Conservation (phyloP, 2,113 vertebrate species). For the Chaetura pelagica region DNA sequence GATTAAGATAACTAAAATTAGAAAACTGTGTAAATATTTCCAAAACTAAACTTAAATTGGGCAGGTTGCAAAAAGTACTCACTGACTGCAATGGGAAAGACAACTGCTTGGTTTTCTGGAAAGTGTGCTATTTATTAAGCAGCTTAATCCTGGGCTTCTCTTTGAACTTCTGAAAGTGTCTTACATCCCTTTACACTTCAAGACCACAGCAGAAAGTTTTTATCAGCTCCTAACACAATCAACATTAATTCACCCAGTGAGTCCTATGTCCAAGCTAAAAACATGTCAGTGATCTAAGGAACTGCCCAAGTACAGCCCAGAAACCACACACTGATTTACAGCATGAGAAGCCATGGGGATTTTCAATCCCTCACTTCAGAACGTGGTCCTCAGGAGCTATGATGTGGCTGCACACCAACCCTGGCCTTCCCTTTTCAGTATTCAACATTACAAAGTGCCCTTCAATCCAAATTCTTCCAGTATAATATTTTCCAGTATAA, state of each 20-base stretch:
- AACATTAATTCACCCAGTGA: background rate
- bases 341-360: background rate
- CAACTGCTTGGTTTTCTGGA: background rate
- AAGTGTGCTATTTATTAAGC: background rate
- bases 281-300: background rate
- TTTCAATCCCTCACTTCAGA: background rate
- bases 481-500: background rate
- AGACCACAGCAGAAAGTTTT: background rate
- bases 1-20: conserved; percentile 6
- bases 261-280: background rate
- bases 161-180: background rate
- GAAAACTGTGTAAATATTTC: background rate
- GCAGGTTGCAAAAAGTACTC: background rate
- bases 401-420: background rate
- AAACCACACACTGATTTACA: background rate
- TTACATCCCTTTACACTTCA: background rate
- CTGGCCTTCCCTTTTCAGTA: background rate
- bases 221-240: background rate
- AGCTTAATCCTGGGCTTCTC: background rate
- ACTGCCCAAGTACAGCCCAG: background rate
- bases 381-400: background rate
- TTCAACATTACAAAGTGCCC: background rate
- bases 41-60: background rate
- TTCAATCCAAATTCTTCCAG: background rate
- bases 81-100: background rate